Percentiles rank a stretch among this genome's conserved stretches.
These are phyloP conservation scores for Minunthozetes semirufus DNA, from an alignment of 2,888 invertebrate genomes.

Conservation along the genomic window DNA sequence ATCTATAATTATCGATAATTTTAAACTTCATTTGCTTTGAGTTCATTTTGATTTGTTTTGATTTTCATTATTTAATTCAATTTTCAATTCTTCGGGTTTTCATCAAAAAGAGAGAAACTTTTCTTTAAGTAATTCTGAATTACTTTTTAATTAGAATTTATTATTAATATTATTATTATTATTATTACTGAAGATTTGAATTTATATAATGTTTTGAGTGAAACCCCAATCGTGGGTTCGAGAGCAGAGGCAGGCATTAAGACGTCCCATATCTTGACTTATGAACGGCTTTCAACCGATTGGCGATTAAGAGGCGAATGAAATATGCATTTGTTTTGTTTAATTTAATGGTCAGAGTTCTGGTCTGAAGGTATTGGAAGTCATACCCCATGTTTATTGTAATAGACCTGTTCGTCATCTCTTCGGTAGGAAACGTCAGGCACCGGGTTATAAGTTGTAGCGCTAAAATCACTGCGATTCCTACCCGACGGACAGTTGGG, in stretches of 20 bases:
- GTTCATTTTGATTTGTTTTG: conserved; percentile 31
- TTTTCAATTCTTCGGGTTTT: background rate
- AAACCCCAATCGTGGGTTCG: background rate
- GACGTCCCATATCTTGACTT: background rate
- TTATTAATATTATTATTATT: background rate
- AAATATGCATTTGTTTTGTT: conserved; percentile 17
- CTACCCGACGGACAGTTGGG: conserved; percentile 28
- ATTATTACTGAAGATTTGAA: too few species aligned
- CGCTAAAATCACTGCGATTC: conserved; percentile 32
- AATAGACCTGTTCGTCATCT: conserved; percentile 21
- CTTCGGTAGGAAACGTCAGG: conserved; percentile 28
- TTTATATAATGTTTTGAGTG: conserved; percentile 8
- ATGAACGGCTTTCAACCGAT: background rate
- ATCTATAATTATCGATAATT: too few species aligned
- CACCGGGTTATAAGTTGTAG: conserved; percentile 32
- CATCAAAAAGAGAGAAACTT: background rate
- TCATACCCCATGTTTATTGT: conserved; percentile 10
- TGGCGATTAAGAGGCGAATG: background rate
- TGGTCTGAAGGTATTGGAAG: background rate
- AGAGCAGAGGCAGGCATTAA: conserved; percentile 28
- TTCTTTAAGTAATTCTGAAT: background rate
- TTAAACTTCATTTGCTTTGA: conserved; percentile 10
- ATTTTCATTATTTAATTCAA: background rate
- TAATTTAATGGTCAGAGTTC: background rate
- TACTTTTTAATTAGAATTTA: background rate